Evolutionary conservation across 2,797 vertebrate species (phyloP), one percentile per base, ranked within the genome.

Genomic region (Denticeps clupeoides): DNA sequence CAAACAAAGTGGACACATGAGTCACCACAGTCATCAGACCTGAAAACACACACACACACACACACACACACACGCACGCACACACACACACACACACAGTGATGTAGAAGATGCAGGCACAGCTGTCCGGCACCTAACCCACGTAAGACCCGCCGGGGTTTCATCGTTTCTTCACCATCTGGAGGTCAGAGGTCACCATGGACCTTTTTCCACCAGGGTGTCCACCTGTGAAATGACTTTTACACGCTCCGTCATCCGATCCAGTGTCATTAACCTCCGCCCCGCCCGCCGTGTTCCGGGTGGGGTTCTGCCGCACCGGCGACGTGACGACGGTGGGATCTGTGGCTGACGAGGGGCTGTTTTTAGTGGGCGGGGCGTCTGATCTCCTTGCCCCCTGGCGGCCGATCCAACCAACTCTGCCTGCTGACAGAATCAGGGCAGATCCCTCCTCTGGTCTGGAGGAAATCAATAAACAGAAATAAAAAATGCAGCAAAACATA

Each of bases 391-490:
- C 41, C n/a, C 32, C 19, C 33, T 29, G 15, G 41, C 45, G 47
- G 40, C 41, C 29, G 29, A 35, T 23, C 19, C 46, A 45, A 24
- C 42, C 54, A 42, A 52, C 47, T 49, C 57, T n/a, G 49, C 21
- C 38, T 19, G 5, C 45, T 60, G 48, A 60, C 58, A 60, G 58
- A 62, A 62, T 59, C 45, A 28, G 60, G 54, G 47, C 42, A 13
- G 22, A 35, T 47, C 37, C 38, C 46, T 44, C 15, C 32, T 40
- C 26, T 29, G 4, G 10, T 46, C 40, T 41, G 22, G 24, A 42
- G 40, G 47, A 48, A 45, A 38, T 54, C 55, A 40, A 44, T 42
- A 40, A 41, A n/a, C n/a, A 12, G 22, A 37, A 48, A 33, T 13
- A 21, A 21, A 23, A 24, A 7, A 33, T n/a, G 29, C 29, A 41